Evolutionary conservation across 2,888 invertebrate species (phyloP).

Genomic region (Norana najaformis): DNA sequence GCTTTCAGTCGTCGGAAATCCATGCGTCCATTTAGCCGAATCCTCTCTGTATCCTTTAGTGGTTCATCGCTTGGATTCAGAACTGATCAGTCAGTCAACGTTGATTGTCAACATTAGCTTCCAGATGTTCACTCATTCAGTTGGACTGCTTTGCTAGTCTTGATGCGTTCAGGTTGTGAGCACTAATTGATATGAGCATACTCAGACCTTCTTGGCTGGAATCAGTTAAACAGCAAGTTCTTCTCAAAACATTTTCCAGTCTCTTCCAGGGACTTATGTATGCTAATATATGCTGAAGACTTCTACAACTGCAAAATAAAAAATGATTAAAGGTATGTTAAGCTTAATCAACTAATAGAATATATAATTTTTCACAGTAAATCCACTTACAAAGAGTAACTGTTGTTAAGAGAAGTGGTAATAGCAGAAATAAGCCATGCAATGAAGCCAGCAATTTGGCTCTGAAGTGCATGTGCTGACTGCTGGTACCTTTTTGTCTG

Average conservation of each 20-base stretch:
- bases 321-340: neutral
- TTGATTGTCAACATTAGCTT: too few relatives aligned
- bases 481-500: neutral
- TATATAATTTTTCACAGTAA: neutral
- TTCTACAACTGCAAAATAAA: too few relatives aligned
- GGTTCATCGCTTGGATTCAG: neutral
- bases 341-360: neutral
- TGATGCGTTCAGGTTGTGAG: too few relatives aligned
- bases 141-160: too few relatives aligned
- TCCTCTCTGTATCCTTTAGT: constrained; percentile 41
- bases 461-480: neutral
- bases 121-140: too few relatives aligned
- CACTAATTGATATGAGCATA: too few relatives aligned
- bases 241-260: neutral
- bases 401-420: neutral
- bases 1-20: constrained; percentile 83
- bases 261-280: neutral
- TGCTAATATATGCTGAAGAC: too few relatives aligned
- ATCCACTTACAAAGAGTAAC: neutral
- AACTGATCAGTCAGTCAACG: neutral
- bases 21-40: constrained; percentile 76
- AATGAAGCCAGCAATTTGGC: neutral
- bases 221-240: neutral
- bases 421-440: neutral
- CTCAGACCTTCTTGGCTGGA: too few relatives aligned